These are phyloP conservation scores for Drosophila mauritiana DNA, from an alignment of 1,140 invertebrate genomes.

Conservation along the genomic window DNA sequence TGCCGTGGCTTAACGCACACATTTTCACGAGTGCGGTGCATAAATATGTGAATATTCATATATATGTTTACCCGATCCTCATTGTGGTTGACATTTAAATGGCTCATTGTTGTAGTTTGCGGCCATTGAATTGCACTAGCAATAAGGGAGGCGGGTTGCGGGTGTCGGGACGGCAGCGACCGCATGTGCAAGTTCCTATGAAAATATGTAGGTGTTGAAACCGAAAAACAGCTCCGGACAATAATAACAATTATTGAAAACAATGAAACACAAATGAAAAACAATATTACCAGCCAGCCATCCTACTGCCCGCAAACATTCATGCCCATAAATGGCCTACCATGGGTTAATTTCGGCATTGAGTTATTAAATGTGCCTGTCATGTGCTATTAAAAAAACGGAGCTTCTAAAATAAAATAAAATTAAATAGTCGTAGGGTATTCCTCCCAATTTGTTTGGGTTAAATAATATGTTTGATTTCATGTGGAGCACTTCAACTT, in stretches of 20 bases:
- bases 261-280: constrained; percentile 77
- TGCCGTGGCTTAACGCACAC: constrained; percentile 35
- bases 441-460: no score
- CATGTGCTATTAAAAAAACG: not conserved
- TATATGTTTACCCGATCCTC: constrained; percentile 36
- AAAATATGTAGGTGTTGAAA: constrained; percentile 61
- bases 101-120: constrained; percentile 33
- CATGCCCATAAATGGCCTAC: constrained; percentile 18
- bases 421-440: no score
- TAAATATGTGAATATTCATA: constrained; percentile 41
- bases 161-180: not conserved
- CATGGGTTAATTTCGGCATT: constrained; percentile 26
- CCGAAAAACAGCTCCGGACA: constrained; percentile 45
- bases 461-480: no score
- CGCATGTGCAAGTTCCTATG: constrained; percentile 45
- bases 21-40: constrained; percentile 11
- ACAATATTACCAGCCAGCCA: constrained; percentile 62
- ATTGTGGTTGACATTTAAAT: constrained; percentile 51
- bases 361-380: constrained; percentile 3
- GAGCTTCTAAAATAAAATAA: no score
- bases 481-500: no score
- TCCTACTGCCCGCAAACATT: constrained; percentile 21
- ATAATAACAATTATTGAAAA: constrained; percentile 80
- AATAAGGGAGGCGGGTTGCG: not conserved
- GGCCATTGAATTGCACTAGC: constrained; percentile 50